Evolutionary conservation across 2,888 invertebrate species (phyloP), one percentile per base, ranked within the genome.

Genomic region (Mongoloraphidia duomilia): DNA sequence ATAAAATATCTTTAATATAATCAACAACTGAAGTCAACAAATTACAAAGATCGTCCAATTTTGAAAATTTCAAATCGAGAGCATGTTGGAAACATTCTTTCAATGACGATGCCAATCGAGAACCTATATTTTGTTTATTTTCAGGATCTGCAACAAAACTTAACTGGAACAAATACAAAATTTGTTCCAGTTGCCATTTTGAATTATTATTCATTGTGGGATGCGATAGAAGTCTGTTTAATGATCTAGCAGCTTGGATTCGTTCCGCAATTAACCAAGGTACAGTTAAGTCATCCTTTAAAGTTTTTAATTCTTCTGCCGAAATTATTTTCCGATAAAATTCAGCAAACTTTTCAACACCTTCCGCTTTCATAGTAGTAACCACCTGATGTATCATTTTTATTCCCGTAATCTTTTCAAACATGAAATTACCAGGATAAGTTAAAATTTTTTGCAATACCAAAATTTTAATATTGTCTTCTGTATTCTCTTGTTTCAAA

Each of bases 21-120:
- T 70, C 68, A 47, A 79, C 72, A 9, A 86, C 63, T 17, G 72
- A 68, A 11, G 74, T 71, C 3, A 85, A 65, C 26, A 83, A 67
- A 26, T 63, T 64, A 37, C 78, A 73, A 34, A 83, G 66, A 56
- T 76, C 76, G 54, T 79, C 75, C 13, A 85, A 70, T 59, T 77
- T 81, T 1, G 77, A 70, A 53, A 82, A 70, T 56, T 79, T 79
- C n/a, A 78, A 72, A 54, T 84, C 80, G 53, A 86, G 69, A 47
- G 82, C 79, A 26, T 78, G 72, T 60, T 78, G 85, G 61, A 86
- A 85, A 56, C 79, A 76, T 9, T 78, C 74, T 60, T 79, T 81
- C 52, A 83, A 73, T 49, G 79, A 71, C 53, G 71, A 79, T 74
- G 71, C 57, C 61, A 72, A 62, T 35, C 26, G 26, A 26, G 1